Percentiles rank a stretch among this genome's conserved stretches.
phyloP scores from a whole-genome alignment of 2,888 invertebrate genomes.

The Hirtodrosophila alboralis region DNA sequence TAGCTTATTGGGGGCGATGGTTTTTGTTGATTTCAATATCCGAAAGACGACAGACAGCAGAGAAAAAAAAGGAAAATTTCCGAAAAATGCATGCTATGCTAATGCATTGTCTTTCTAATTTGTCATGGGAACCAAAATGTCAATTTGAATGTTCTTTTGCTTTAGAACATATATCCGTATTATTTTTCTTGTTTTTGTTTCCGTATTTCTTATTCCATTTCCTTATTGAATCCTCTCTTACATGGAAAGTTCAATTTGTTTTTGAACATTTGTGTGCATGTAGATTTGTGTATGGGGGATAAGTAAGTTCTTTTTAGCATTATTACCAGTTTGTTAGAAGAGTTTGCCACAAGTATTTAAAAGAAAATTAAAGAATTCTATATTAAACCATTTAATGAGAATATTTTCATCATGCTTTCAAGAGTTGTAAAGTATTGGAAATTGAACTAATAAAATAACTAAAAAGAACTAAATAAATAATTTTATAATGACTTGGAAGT shows the following conservation, averaged over 20 bases:
- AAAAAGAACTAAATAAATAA: too few species aligned
- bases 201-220: neutral
- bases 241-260: conserved; percentile 33
- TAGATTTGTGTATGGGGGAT: too few species aligned
- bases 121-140: conserved; percentile 31
- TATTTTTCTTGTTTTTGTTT: conserved; percentile 16
- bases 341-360: too few species aligned
- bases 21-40: conserved; percentile 33
- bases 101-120: conserved; percentile 35
- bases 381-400: too few species aligned
- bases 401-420: too few species aligned
- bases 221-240: conserved; percentile 18
- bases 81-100: conserved; percentile 27
- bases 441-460: too few species aligned
- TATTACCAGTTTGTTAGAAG: too few species aligned
- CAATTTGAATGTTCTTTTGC: conserved; percentile 45
- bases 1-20: conserved; percentile 27
- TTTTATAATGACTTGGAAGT: too few species aligned
- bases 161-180: conserved; percentile 11
- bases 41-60: too few species aligned
- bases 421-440: too few species aligned
- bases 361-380: too few species aligned
- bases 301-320: neutral
- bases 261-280: conserved; percentile 12
- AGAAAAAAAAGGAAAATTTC: conserved; percentile 15